phyloP scores from a whole-genome alignment of 1,140 invertebrate species.

The Tyrophagus putrescentiae region DNA sequence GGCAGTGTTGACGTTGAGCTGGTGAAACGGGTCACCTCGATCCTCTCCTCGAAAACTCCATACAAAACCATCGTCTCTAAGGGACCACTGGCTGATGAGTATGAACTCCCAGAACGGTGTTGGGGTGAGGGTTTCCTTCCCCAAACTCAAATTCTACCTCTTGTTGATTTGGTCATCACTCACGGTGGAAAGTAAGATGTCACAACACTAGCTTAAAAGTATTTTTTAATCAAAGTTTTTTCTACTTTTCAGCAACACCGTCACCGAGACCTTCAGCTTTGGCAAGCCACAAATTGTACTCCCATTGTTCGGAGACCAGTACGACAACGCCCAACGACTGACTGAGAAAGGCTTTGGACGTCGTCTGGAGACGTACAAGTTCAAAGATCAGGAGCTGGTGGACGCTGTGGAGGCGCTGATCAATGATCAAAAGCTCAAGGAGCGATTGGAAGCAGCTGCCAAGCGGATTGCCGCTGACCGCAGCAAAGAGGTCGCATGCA shows the following conservation, averaged over 20 bases:
- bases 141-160: constrained; percentile 12
- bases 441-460: not conserved
- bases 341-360: constrained; percentile 10
- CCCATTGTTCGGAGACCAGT: constrained; percentile 22
- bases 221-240: no score
- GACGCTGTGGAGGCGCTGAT: constrained; percentile 20
- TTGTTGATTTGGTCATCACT: constrained; percentile 19
- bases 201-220: no score
- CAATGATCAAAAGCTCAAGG: constrained; percentile 7
- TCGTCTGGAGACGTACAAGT: constrained; percentile 17
- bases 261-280: constrained; percentile 20
- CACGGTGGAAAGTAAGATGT: constrained; percentile 21
- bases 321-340: constrained; percentile 22
- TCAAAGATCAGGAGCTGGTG: constrained; percentile 15
- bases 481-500: no score
- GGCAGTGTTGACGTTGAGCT: constrained; percentile 8
- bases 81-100: constrained; percentile 11
- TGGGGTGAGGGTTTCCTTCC: constrained; percentile 9
- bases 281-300: constrained; percentile 22
- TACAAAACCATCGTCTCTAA: constrained; percentile 18
- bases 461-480: no score
- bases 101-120: constrained; percentile 11
- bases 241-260: constrained; percentile 22
- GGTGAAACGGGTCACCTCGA: constrained; percentile 13
- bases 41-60: constrained; percentile 10